Base-by-base conservation (phyloP, 2,888 invertebrate species). In the Laspeyria flexula region DNA sequence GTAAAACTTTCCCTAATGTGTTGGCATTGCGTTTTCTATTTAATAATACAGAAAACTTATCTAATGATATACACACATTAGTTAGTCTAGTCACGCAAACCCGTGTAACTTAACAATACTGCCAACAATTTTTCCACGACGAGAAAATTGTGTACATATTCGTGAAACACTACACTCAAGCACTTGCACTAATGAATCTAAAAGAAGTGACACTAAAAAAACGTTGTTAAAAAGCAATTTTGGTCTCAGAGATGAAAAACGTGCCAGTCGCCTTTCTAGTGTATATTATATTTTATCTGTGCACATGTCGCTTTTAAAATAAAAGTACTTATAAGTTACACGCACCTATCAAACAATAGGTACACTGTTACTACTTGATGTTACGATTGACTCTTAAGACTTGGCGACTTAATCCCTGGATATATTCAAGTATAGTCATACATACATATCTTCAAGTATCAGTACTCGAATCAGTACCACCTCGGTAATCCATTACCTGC, bases 51-150 rank as follows among this genome's bases (percentile, higher is more conserved):
- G 71, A 75, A 81, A 63, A 67, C 50, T 49, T 52, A 55, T 57
- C 53, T 62, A 63, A 69, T 68, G 52, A 64, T 61, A 67, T 58
- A 57, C 66, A 65, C 65, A 65, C 61, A 41, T 69, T 83, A 79
- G 69, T 72, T 6, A 1, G 54, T 62, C 51, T 58, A 66, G 84
- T 77, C 86, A 86, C 82, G 85, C 85, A 68, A 81, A 63, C 57
- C 58, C 63, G 57, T 67, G 49, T 54, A 47, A 49, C 55, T 62
- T 72, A 77, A 83, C 79, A 83, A 83, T 78, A 70, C 71, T 65
- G 70, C 70, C 74, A 73, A 79, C 79, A 85, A 86, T 85, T 83
- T 89, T 90, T 88, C 88, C 87, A 88, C 77, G 56, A 54, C 65
- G 64, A 80, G 80, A 78, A 81, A 82, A 79, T 73, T 81, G 76